These are phyloP conservation scores for Melipona bicolor DNA, from an alignment of 2,888 invertebrate genomes.

Conservation along the genomic window DNA sequence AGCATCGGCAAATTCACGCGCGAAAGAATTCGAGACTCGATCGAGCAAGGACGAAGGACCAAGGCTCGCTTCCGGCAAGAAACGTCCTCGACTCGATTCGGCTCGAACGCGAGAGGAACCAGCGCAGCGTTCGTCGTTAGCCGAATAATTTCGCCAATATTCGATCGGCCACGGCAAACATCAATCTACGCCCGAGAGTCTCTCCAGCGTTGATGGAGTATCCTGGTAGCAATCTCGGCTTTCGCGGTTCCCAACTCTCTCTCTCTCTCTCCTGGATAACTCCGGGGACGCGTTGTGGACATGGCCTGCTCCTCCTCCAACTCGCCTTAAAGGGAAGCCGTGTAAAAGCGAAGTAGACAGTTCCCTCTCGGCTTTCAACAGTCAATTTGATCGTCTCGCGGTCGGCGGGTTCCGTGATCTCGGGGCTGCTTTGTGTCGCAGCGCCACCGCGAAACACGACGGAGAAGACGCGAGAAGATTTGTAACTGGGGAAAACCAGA, in stretches of 20 bases:
- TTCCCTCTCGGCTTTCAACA: conserved; percentile 25
- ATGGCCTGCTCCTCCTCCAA: conserved; percentile 3
- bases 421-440: conserved; percentile 4
- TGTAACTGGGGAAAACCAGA: neutral
- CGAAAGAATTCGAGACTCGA: neutral
- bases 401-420: neutral
- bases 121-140: conserved; percentile 13
- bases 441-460: neutral
- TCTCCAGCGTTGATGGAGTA: conserved; percentile 69
- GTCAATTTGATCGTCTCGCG: conserved; percentile 35
- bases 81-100: conserved; percentile 2
- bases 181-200: conserved; percentile 67
- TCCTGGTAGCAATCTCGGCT: conserved; percentile 64
- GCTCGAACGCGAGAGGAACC: conserved; percentile 21
- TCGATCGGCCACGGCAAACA: conserved; percentile 68
- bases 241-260: conserved; percentile 58
- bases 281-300: conserved; percentile 28
- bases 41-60: conserved; percentile 1
- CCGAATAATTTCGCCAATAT: conserved; percentile 71
- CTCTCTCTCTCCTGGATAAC: conserved; percentile 28
- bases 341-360: conserved; percentile 28
- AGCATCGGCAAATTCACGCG: conserved; percentile 29
- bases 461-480: neutral
- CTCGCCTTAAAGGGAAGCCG: conserved; percentile 40
- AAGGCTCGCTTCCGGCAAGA: conserved; percentile 32